Conservation (phyloP, 2,888 invertebrate genomes). For the Chaitophorus viminalis region DNA sequence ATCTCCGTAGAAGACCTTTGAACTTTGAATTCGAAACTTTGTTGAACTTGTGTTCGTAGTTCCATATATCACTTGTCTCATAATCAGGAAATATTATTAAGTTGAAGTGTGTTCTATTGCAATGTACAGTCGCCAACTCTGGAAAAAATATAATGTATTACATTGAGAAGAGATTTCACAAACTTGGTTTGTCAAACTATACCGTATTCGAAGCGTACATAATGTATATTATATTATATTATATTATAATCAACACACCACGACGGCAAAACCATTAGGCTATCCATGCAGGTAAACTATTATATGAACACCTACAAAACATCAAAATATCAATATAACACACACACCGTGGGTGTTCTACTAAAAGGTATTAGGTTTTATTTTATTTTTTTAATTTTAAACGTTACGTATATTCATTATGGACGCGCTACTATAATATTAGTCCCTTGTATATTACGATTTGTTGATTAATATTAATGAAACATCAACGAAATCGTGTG, state of each 20-base stretch:
- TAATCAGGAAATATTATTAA: no score
- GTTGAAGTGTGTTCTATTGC: no score
- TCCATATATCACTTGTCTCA: no score
- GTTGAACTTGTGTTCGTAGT: no score
- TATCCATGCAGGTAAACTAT: background rate
- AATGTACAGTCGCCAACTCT: no score
- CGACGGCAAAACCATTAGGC: background rate
- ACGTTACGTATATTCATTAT: background rate
- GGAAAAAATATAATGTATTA: no score
- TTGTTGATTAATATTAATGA: background rate
- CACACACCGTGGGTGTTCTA: background rate
- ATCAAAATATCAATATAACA: background rate
- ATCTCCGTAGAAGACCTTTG: no score
- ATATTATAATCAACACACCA: no score
- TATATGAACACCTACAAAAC: background rate
- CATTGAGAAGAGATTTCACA: no score
- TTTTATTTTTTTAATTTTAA: background rate
- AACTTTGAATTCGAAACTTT: no score
- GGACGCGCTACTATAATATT: background rate
- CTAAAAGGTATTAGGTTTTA: background rate
- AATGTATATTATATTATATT: background rate
- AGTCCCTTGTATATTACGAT: background rate
- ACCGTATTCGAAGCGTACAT: background rate
- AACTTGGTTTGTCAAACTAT: background rate
- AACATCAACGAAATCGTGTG: no score